A percentile compares a stretch with the other conserved stretches of the same genome.
Evolutionary conservation across 2,797 vertebrate species (phyloP).

Genomic region (Tinamus major): DNA sequence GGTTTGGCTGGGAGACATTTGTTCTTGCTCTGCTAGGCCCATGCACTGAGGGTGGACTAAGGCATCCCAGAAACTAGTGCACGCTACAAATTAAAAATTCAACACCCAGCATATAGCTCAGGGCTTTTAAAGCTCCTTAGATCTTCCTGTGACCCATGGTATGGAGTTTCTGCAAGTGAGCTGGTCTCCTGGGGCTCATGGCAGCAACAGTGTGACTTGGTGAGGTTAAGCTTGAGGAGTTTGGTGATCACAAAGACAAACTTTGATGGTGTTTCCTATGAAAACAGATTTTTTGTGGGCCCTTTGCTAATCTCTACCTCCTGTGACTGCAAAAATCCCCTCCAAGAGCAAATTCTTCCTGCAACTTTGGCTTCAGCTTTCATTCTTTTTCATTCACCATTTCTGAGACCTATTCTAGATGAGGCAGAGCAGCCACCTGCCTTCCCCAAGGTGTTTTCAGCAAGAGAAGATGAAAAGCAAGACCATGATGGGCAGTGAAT

Average conservation of each 20-base stretch:
- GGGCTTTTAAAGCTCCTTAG: slow-evolving; percentile 26
- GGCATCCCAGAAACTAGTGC: not conserved
- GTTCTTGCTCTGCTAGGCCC: not conserved
- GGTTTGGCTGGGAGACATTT: not conserved
- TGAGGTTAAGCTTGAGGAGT: not conserved
- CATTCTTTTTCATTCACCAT: not conserved
- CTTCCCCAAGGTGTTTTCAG: not conserved
- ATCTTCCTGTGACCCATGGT: slow-evolving; percentile 19
- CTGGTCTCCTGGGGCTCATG: rapidly evolving
- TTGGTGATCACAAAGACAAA: not conserved
- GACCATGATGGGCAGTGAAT: no score
- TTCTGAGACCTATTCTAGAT: not conserved
- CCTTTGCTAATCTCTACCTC: not conserved
- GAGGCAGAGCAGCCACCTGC: not conserved
- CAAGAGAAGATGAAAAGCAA: no score
- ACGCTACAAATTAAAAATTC: slow-evolving; percentile 15
- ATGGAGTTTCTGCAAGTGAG: not conserved
- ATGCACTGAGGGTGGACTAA: rapidly evolving
- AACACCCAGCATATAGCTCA: not conserved
- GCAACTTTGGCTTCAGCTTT: slow-evolving; percentile 3
- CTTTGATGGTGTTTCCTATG: not conserved
- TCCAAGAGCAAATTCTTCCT: slow-evolving; percentile 14
- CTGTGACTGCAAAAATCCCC: not conserved
- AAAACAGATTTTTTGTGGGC: not conserved
- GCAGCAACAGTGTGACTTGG: not conserved